These are phyloP conservation scores for Drosophila pseudotalamancana DNA, from an alignment of 2,888 invertebrate species.

Conservation along the genomic window DNA sequence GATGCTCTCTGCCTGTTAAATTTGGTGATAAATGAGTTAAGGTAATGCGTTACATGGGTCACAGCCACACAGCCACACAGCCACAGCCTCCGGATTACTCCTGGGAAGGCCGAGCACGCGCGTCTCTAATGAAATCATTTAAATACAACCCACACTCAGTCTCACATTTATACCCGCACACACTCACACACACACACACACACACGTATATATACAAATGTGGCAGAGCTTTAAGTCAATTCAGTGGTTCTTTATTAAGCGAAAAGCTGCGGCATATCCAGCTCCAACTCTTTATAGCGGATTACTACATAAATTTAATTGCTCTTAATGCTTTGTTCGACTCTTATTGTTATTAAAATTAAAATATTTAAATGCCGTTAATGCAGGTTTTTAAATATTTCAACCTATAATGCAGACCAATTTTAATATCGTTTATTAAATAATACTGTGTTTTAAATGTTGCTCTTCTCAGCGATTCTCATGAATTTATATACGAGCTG, in stretches of 20 bases:
- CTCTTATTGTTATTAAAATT: neutral
- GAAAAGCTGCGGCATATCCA: constrained; percentile 3
- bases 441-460: too few relatives aligned
- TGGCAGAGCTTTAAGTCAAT: constrained; percentile 44
- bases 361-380: neutral
- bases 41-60: constrained; percentile 72
- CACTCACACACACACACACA: constrained; percentile 6
- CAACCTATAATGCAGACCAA: too few relatives aligned
- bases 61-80: constrained; percentile 14
- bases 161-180: constrained; percentile 9
- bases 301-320: neutral
- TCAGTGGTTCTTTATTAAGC: constrained; percentile 4
- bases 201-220: constrained; percentile 31
- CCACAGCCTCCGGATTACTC: constrained; percentile 35
- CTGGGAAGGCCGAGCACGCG: constrained; percentile 63
- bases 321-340: neutral
- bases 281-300: neutral
- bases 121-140: constrained; percentile 75
- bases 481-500: too few relatives aligned
- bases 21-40: constrained; percentile 77
- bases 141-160: constrained; percentile 61
- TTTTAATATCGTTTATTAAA: too few relatives aligned
- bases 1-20: constrained; percentile 50
- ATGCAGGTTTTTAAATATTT: too few relatives aligned
- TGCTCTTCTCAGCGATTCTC: too few relatives aligned